Conservation (phyloP, 2,113 vertebrate species). For the Gymnogyps californianus region DNA sequence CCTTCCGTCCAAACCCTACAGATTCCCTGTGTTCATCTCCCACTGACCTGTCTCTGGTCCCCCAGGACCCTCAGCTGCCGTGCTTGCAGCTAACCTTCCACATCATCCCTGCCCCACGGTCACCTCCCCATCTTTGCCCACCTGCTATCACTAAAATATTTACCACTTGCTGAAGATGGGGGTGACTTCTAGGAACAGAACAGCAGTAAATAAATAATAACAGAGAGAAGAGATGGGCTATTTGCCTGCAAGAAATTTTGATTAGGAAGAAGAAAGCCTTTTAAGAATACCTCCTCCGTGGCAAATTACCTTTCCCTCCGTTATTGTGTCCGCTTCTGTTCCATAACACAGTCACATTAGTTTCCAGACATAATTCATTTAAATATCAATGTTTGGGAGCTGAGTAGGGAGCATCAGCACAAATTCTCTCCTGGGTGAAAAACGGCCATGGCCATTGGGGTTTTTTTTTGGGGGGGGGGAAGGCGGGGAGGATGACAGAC, state of each 20-base stretch:
- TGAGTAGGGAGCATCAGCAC: not conserved
- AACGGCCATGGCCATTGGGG: not conserved
- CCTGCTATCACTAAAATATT: conserved; percentile 13
- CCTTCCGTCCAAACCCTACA: not conserved
- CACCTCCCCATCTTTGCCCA: not conserved
- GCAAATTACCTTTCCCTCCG: not conserved
- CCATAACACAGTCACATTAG: not conserved
- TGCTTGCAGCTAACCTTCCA: not conserved
- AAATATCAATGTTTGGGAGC: not conserved
- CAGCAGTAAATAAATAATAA: conserved; percentile 46
- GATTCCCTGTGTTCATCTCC: not conserved
- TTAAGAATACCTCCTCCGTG: not conserved
- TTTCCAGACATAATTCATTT: not conserved
- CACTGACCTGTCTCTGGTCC: not conserved
- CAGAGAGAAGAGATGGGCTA: not conserved
- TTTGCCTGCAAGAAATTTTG: not conserved
- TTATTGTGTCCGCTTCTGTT: not conserved
- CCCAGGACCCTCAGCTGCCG: not conserved
- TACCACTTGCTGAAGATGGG: not conserved
- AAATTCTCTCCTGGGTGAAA: not conserved
- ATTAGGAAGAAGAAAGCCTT: not conserved
- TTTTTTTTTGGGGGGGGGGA: not conserved
- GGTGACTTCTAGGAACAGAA: conserved; percentile 35
- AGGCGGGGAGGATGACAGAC: fast-evolving
- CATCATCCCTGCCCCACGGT: not conserved